These are phyloP conservation scores for Aleiodes alternator DNA, from an alignment of 2,888 invertebrate genomes.

Conservation along the genomic window DNA sequence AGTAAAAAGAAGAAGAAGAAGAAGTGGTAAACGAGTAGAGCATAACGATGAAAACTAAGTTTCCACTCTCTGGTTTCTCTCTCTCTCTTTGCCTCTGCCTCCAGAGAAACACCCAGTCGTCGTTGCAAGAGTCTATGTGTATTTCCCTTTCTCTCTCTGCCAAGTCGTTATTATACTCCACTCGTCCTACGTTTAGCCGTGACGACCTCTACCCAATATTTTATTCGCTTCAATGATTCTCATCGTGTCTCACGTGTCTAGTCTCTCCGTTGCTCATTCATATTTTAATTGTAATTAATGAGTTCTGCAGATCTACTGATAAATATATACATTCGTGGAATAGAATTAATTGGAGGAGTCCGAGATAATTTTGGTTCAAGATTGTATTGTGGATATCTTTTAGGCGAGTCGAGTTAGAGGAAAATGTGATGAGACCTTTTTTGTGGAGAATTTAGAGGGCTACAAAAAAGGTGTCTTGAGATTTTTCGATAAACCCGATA, in stretches of 20 bases:
- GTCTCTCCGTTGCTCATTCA: background rate
- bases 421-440: too few relatives aligned
- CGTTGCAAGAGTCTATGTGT: background rate
- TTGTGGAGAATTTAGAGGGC: too few relatives aligned
- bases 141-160: constrained; percentile 15
- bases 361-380: too few relatives aligned
- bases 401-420: too few relatives aligned
- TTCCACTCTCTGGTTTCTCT: constrained; percentile 20
- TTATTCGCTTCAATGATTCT: constrained; percentile 23
- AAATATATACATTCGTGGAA: too few relatives aligned
- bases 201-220: constrained; percentile 24
- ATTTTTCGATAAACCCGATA: too few relatives aligned
- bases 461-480: too few relatives aligned
- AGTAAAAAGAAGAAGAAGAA: constrained; percentile 9
- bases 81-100: constrained; percentile 2
- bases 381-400: too few relatives aligned
- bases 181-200: constrained; percentile 18
- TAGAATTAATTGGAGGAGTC: too few relatives aligned
- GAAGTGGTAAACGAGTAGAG: constrained; percentile 24
- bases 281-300: too few relatives aligned
- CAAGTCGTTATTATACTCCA: constrained; percentile 24
- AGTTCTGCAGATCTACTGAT: too few relatives aligned
- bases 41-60: constrained; percentile 33
- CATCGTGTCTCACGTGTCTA: background rate
- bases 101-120: constrained; percentile 11